Evolutionary conservation across 2,113 vertebrate genomes (phyloP).

Genomic region (Todiramphus saurophagus): DNA sequence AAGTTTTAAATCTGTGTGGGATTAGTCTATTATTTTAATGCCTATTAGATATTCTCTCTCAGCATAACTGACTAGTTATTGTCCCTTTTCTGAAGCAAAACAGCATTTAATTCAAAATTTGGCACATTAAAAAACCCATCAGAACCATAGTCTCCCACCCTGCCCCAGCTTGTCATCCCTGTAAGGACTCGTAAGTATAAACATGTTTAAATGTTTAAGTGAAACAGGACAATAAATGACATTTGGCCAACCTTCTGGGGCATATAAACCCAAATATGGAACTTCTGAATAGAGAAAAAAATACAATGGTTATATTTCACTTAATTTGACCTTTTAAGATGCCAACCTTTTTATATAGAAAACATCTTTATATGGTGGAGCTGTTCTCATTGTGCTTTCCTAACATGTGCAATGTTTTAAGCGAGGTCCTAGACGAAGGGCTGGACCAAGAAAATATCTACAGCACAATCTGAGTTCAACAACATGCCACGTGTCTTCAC

Average conservation of each 20-base stretch:
- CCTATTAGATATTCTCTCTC: background rate
- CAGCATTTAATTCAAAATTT: background rate
- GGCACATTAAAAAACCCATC: background rate
- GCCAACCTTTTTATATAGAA: slow-evolving; percentile 13
- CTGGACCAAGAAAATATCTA: background rate
- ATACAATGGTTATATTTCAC: background rate
- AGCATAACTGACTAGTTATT: background rate
- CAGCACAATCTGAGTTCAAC: background rate
- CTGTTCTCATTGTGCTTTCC: background rate
- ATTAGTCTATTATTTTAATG: background rate
- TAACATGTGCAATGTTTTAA: background rate
- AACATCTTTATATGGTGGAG: background rate
- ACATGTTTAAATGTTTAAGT: background rate
- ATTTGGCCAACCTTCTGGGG: background rate
- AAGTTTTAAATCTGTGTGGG: background rate
- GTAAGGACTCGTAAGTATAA: background rate
- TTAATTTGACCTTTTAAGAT: slow-evolving; percentile 12
- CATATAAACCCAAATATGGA: background rate
- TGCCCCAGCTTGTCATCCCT: background rate
- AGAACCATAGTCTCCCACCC: background rate
- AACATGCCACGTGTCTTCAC: background rate
- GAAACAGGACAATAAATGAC: slow-evolving; percentile 8
- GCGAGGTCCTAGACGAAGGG: background rate
- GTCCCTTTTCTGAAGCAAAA: background rate
- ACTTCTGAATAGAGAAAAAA: background rate